These are phyloP conservation scores for Hyperoplus lanceolatus DNA, from an alignment of 2,797 vertebrate genomes.

Conservation along the genomic window DNA sequence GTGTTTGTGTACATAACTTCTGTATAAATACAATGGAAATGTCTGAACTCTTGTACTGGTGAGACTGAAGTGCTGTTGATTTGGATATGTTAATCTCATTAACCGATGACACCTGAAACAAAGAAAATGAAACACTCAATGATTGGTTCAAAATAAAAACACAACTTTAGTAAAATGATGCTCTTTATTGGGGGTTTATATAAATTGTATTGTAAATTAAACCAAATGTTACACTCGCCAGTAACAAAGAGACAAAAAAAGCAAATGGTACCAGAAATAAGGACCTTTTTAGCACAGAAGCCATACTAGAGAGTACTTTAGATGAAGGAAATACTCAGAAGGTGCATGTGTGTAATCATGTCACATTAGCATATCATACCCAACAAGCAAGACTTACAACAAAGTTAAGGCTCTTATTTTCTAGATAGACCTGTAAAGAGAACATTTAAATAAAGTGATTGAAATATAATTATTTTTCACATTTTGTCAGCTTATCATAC, in stretches of 20 bases:
- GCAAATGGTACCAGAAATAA: not conserved
- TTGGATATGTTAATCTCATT: not conserved
- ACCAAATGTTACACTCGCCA: slow-evolving; percentile 4
- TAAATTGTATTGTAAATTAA: slow-evolving; percentile 3
- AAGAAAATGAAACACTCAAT: slow-evolving; percentile 20
- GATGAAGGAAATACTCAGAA: not conserved
- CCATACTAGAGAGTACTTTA: not conserved
- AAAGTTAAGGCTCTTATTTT: too few relatives aligned
- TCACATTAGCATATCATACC: not conserved
- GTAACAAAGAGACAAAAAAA: slow-evolving; percentile 1
- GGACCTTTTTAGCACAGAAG: not conserved
- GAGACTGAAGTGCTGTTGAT: not conserved
- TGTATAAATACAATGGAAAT: slow-evolving; percentile 8
- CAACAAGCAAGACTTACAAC: not conserved
- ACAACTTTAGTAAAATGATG: not conserved
- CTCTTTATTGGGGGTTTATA: slow-evolving; percentile 23
- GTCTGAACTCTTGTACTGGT: not conserved
- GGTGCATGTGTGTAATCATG: not conserved
- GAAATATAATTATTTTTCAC: not conserved
- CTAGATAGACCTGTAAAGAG: too few relatives aligned
- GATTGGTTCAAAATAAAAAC: not conserved
- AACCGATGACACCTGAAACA: slow-evolving; percentile 4
- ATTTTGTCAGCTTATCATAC: not conserved
- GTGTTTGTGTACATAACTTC: not conserved
- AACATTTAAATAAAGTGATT: not conserved